Evolutionary conservation across 2,113 vertebrate species (phyloP).

Genomic region (Leptosomus discolor): DNA sequence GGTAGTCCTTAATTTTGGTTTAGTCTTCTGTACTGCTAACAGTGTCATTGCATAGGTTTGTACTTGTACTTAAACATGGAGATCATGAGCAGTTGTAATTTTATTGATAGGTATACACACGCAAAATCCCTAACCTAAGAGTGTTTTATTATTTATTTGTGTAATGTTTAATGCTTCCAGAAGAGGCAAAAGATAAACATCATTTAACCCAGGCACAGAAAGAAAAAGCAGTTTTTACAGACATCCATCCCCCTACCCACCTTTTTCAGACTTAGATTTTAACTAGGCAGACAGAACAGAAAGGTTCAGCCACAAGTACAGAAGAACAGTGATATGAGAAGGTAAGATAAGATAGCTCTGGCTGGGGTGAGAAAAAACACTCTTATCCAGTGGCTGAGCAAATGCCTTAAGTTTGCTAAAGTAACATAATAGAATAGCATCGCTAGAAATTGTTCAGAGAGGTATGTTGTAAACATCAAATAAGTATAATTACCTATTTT

Average conservation of each 20-base stretch:
- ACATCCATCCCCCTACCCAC: background rate
- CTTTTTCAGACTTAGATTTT: background rate
- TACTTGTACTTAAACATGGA: background rate
- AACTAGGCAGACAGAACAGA: background rate
- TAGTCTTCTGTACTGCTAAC: background rate
- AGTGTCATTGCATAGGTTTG: background rate
- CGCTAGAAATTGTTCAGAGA: background rate
- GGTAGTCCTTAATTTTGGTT: background rate
- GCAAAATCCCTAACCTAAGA: background rate
- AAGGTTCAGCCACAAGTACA: background rate
- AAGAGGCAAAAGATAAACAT: conserved; percentile 32
- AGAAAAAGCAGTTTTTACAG: conserved; percentile 2
- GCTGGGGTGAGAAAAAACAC: background rate
- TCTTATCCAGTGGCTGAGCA: background rate
- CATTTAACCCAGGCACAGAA: conserved; percentile 33
- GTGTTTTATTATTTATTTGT: conserved; percentile 9
- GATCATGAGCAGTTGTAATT: background rate
- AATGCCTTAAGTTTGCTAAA: background rate
- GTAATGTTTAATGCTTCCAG: conserved; percentile 37
- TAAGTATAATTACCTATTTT: background rate
- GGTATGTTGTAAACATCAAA: background rate
- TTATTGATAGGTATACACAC: background rate
- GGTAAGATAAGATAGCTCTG: background rate
- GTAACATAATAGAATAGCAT: background rate
- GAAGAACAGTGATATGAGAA: background rate